Evolutionary conservation across 2,797 vertebrate genomes (phyloP), one percentile per base, ranked within the genome.

Genomic region (Bradypodion pumilum): DNA sequence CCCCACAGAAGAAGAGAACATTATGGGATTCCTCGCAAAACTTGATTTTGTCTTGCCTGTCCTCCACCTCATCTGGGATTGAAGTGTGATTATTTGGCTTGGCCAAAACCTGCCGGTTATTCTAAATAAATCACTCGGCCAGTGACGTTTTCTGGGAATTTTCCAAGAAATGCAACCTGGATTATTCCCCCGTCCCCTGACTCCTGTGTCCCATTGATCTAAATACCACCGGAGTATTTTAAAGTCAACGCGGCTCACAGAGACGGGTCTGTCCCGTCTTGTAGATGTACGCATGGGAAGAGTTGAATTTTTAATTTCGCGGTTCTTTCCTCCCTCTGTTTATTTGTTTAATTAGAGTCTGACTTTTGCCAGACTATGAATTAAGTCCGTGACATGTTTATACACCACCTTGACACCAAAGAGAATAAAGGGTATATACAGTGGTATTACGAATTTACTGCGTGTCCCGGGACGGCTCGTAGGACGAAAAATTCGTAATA

Each of bases 141-240:
- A 66, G 8, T 29, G 44, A 65, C 19, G 6, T n/a, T 62, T 6
- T 21, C 44, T 29, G 32, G 32, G 59, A 46, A 13, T n/a, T 37
- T 60, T 35, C 82, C 62, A 21, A 9, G 83, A 80, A 74, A 80
- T 29, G 46, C 7, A 13, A 68, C 35, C 83, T 35, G 4, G 13
- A 12, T n/a, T 35, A 4, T 4, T n/a, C 40, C 40, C 1, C 16
- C 8, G 8, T 15, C 8, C 0, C 0, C 13, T 10, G 15, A 1
- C 4, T 16, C 5, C 21, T 13, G 56, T 16, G 5, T 3, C 68
- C 68, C 10, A 19, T 42, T 65, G 40, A 73, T 85, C 70, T 74
- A 80, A 85, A 80, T 75, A 75, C 60, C 59, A 5, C 70, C 60
- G 15, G 62, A n/a, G 62, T 80, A 46, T 80, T 80, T 75, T 74